These are phyloP conservation scores for Myiopsitta monachus DNA, from an alignment of 2,113 vertebrate genomes.

Conservation along the genomic window DNA sequence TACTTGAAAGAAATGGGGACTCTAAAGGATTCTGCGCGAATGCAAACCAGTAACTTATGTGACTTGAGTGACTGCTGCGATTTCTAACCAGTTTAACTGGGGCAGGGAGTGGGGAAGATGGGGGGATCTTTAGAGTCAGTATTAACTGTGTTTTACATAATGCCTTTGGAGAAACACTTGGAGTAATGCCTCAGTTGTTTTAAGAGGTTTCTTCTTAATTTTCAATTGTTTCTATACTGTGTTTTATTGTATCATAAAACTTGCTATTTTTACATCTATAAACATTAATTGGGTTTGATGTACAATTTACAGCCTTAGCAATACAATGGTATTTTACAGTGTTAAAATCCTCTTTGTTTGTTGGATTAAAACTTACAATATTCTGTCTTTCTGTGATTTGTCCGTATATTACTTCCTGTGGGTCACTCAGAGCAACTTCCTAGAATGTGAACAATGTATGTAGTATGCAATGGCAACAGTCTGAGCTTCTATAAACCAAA, in stretches of 20 bases:
- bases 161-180: conserved; percentile 62
- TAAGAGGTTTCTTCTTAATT: conserved; percentile 67
- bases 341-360: conserved; percentile 48
- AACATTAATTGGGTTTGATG: conserved; percentile 72
- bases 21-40: conserved; percentile 23
- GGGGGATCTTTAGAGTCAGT: conserved; percentile 48
- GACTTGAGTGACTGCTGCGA: conserved; percentile 26
- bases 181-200: conserved; percentile 59
- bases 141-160: conserved; percentile 63
- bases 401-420: not conserved
- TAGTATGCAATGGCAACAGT: not conserved
- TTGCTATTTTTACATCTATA: conserved; percentile 78
- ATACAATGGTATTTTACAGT: conserved; percentile 50
- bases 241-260: conserved; percentile 72
- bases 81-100: conserved; percentile 51
- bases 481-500: not conserved
- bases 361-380: conserved; percentile 70
- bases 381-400: conserved; percentile 38
- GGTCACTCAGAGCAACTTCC: not conserved
- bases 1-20: conserved; percentile 57
- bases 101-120: not conserved
- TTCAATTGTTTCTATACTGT: conserved; percentile 71
- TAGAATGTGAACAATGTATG: not conserved
- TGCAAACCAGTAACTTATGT: conserved; percentile 5
- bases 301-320: conserved; percentile 59